Conservation (phyloP, 2,888 invertebrate genomes). For the Melinopterus prodromus region DNA sequence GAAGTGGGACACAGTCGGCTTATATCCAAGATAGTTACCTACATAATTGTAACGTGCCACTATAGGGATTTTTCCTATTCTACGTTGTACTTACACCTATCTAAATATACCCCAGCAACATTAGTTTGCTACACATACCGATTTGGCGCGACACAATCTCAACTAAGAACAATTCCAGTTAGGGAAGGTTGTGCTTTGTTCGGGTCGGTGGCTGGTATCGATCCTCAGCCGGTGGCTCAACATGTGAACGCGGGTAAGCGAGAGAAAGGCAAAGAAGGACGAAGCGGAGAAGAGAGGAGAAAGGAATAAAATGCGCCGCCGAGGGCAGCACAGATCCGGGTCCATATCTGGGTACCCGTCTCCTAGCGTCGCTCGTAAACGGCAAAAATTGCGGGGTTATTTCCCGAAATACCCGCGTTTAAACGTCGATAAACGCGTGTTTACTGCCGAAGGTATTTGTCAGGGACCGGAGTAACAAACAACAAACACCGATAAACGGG, state of each 20-base stretch:
- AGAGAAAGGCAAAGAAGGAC: background rate
- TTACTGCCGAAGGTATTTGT: slow-evolving; percentile 20
- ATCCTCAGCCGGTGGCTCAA: background rate
- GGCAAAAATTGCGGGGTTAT: slow-evolving; percentile 25
- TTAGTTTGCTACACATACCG: background rate
- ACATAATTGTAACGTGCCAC: background rate
- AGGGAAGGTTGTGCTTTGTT: background rate
- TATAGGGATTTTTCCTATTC: background rate
- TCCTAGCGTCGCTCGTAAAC: slow-evolving; percentile 19
- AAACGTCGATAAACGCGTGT: slow-evolving; percentile 29
- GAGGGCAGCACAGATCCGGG: background rate
- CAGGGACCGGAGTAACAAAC: slow-evolving; percentile 17
- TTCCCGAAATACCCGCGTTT: slow-evolving; percentile 23
- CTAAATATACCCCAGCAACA: background rate
- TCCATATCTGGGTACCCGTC: slow-evolving; percentile 13
- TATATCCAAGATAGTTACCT: too few relatives aligned
- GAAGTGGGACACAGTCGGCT: too few relatives aligned
- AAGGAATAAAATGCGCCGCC: background rate
- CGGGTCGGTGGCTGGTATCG: background rate
- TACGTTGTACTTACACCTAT: background rate
- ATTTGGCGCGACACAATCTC: background rate
- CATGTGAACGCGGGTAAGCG: background rate
- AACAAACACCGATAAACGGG: slow-evolving; percentile 19
- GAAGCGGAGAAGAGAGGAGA: background rate
- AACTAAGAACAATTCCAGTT: background rate